Base-by-base conservation (phyloP, 1,140 invertebrate species). In the Meloidogyne chitwoodi region DNA sequence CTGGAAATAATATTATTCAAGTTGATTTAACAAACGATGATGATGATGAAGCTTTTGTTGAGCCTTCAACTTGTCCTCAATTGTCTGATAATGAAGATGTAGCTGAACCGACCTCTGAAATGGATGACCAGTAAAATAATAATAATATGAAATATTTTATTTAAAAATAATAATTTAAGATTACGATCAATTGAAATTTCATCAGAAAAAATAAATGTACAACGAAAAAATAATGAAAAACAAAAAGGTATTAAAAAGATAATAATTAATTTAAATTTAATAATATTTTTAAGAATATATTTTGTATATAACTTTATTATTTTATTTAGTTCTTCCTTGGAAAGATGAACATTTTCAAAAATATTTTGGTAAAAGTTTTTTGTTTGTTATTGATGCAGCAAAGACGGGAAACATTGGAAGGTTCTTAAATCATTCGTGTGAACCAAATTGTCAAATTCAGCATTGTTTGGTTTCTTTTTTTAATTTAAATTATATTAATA, bases 391-490 rank as follows among this genome's bases (percentile, higher is more conserved):
- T 11, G 76, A 77, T 34, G 76, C 76, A 27, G 70, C 70, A 14
- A 73, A 73, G 24, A 73, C 62, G 31, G 76, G 76, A 14, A 77
- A 77, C 68, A 77, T 77, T 75, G 76, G 76, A 63, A 62, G 76
- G 8, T 77, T 77, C 41, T 24, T 77, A 12, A 77, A 77, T 68
- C 76, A 77, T 56, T 77, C 74, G 12, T 77, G 76, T 41, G 68
- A 74, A 16, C 76, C 76, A 24, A 77, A 77, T 67, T 64, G 61
- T 38, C 26, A 76, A 44, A 62, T 77, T 27, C 76, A 77, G 26
- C 70, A 73, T 62, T 73, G 70, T 24, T 56, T 73, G 22, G 65
- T 64, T 31, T 31, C n/a, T 67, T 26, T 41, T n/a, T n/a, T n/a
- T n/a, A 56, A n/a, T 56, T 56, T n/a, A 48, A 19, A 11, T 19